phyloP scores from a whole-genome alignment of 2,113 vertebrate genomes.

The Raja brachyura region DNA sequence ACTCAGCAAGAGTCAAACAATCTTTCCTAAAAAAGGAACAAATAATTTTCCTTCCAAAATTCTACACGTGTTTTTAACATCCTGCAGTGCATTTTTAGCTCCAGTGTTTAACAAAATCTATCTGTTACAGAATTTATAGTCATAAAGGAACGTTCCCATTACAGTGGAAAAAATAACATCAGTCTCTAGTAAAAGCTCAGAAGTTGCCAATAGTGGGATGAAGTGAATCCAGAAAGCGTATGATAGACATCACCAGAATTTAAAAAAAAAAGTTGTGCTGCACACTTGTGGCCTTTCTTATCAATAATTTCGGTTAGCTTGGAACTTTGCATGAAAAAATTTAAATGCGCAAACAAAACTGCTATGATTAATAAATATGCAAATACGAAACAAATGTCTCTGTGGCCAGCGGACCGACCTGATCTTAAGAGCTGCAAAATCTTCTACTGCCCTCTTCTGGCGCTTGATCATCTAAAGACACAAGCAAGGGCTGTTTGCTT shows the following conservation, averaged over 20 bases:
- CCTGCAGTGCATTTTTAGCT: not conserved
- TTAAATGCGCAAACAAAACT: slow-evolving; percentile 64
- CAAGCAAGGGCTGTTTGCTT: not conserved
- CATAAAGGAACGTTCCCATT: not conserved
- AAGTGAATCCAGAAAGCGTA: slow-evolving; percentile 45
- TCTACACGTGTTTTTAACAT: not conserved
- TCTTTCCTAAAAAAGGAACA: not conserved
- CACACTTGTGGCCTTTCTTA: slow-evolving; percentile 51
- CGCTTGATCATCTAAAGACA: not conserved
- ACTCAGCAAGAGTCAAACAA: not conserved
- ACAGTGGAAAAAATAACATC: slow-evolving; percentile 27
- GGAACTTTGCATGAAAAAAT: slow-evolving; percentile 50
- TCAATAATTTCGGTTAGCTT: slow-evolving; percentile 58
- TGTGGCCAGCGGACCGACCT: slow-evolving; percentile 28
- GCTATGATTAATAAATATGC: slow-evolving; percentile 56
- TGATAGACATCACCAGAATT: slow-evolving; percentile 37
- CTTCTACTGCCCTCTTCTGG: slow-evolving; percentile 97
- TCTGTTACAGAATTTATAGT: slow-evolving; percentile 4
- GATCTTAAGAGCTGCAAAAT: slow-evolving; percentile 64
- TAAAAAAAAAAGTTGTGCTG: slow-evolving; percentile 44
- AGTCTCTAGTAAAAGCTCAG: slow-evolving; percentile 8
- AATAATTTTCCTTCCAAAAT: not conserved
- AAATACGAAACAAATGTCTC: slow-evolving; percentile 59
- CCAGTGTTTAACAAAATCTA: not conserved
- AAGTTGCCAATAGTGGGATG: slow-evolving; percentile 39